Evolutionary conservation across 2,797 vertebrate species (phyloP), one percentile per base, ranked within the genome.

Genomic region (Tolypeutes matacus): DNA sequence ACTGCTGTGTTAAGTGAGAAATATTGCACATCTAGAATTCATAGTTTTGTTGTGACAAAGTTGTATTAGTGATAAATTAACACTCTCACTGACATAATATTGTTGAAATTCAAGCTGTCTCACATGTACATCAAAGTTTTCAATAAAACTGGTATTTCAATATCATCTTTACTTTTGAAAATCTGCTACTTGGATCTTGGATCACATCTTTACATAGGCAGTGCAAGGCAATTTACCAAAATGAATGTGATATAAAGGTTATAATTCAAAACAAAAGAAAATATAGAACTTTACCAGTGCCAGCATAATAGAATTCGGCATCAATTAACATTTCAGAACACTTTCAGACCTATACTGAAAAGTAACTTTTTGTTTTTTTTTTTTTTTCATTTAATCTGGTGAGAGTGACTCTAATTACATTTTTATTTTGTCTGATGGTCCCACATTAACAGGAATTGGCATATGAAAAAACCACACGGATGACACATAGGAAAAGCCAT

Each of bases 401-500:
- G 15, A 82, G 7, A 76, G 39, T 92, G 42, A 91, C 34, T 84
- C 25, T 82, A 36, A 15, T 83, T 25, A 60, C 31, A 46, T 53
- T 78, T 78, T 62, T 53, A 53, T 73, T 77, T 78, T 88, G 67
- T 34, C 64, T 75, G 70, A 46, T 58, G 80, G 56, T 53, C 4
- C 36, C 11, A 64, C 34, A 34, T 65, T 21, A 89, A 60, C 25
- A 90, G 92, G 34, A 90, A 95, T 62, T 69, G 62, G 14, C 73
- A 36, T 20, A 56, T 23, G 60, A 91, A 77, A 77, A n/a, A 65
- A 62, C 20, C 88, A 89, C 53, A 23, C 29, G 34, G 75, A 72
- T 92, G 76, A 86, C 39, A 65, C 46, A 83, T n/a, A 83, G 83
- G 65, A 81, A 87, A 78, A 91, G 23, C 42, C 21, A 56, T 67